Evolutionary conservation across 2,888 invertebrate species (phyloP).

Genomic region (Tetramorium bicarinatum): DNA sequence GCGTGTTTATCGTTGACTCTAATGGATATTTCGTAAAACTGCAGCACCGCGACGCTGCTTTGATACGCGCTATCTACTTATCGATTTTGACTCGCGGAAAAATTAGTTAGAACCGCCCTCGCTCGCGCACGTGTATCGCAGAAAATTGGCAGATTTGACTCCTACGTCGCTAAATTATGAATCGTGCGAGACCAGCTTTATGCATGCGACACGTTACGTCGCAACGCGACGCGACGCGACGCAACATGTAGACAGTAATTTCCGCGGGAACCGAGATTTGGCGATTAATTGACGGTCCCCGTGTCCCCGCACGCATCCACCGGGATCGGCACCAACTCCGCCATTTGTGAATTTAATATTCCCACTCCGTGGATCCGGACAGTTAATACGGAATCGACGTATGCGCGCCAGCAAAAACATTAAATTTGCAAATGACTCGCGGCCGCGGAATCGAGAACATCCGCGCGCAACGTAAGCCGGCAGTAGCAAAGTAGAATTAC

Average conservation of each 20-base stretch:
- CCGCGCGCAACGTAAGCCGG: neutral
- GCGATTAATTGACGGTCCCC: slow-evolving; percentile 15
- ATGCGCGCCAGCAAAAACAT: slow-evolving; percentile 9
- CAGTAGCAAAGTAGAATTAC: neutral
- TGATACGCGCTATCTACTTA: neutral
- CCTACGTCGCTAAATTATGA: neutral
- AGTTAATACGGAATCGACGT: slow-evolving; percentile 19
- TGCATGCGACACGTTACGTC: too few species aligned
- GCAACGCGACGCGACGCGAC: neutral
- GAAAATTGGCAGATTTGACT: slow-evolving; percentile 8
- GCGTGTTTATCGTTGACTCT: neutral
- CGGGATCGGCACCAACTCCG: slow-evolving; percentile 15
- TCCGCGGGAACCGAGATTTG: slow-evolving; percentile 11
- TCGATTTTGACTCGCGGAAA: slow-evolving; percentile 5
- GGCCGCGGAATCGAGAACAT: neutral
- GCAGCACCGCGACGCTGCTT: neutral
- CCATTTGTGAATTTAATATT: slow-evolving; percentile 39
- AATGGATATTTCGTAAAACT: neutral
- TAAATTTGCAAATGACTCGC: slow-evolving; percentile 37
- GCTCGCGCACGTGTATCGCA: neutral
- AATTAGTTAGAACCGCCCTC: neutral
- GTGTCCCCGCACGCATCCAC: slow-evolving; percentile 1
- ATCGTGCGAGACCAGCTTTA: neutral
- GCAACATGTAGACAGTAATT: slow-evolving; percentile 21
- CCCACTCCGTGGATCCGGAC: neutral